Base-by-base conservation (phyloP, 1,140 invertebrate genomes). In the Mya arenaria region DNA sequence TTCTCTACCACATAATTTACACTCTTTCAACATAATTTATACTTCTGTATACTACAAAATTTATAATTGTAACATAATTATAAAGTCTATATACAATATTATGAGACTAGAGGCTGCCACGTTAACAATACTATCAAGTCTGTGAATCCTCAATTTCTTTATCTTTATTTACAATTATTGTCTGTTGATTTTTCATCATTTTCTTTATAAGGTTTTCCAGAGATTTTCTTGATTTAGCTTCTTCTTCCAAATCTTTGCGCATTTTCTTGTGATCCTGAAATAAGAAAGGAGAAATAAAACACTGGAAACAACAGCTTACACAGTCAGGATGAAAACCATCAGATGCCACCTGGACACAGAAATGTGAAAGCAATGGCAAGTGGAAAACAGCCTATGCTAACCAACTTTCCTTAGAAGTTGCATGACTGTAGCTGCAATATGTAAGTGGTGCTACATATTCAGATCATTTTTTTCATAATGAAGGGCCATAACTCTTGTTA, bases 241-340 rank as follows among this genome's bases (percentile, higher is more conserved):
- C 77, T 13, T 80, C 77, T 55, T 80, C 77, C 55, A 80, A 41
- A 30, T 80, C 77, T 48, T 58, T 55, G 23, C 44, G 56, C 52
- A 80, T 58, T 25, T 71, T 69, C 34, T 80, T 80, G 30, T 80
- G 77, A 60, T 80, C 77, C 77, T 80, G 66, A 80, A 78, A 65
- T 25, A 36, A 39, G 23, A 55, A 10, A n/a, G n/a, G n/a, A n/a
- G n/a, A n/a, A n/a, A n/a, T n/a, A n/a, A n/a, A n/a, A n/a, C n/a
- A n/a, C n/a, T n/a, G n/a, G n/a, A n/a, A n/a, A n/a, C n/a, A n/a
- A n/a, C n/a, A n/a, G n/a, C n/a, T n/a, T n/a, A n/a, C n/a, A n/a
- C n/a, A n/a, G n/a, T n/a, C n/a, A 52, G 48, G 48, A 52, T 17
- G 48, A 1, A 52, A 52, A 52, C 48, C 19, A 52, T 3, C 17